Conservation (phyloP, 2,113 vertebrate species). For the Nyctereutes procyonoides region DNA sequence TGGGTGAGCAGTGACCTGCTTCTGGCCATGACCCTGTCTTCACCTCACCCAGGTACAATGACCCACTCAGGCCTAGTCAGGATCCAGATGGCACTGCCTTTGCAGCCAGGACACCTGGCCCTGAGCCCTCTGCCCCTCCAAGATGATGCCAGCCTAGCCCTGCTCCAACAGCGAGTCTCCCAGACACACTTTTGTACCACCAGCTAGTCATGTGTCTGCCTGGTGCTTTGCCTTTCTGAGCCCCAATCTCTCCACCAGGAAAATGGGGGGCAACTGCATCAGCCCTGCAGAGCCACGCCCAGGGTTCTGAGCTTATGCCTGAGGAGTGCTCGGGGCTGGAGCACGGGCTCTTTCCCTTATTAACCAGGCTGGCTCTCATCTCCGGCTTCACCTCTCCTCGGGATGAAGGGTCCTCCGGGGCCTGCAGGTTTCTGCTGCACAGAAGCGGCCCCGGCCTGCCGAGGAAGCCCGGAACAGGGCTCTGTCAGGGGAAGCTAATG, state of each 20-base stretch:
- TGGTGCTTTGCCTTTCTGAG: neutral
- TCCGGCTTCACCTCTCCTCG: neutral
- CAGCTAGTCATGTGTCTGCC: neutral
- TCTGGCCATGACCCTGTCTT: neutral
- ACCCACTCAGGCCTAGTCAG: neutral
- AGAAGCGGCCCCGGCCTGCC: neutral
- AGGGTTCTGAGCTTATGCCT: neutral
- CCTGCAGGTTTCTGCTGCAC: neutral
- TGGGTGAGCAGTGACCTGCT: neutral
- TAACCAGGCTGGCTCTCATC: neutral
- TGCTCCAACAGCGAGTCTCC: neutral
- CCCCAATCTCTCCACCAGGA: neutral
- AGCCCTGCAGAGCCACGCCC: fast-evolving
- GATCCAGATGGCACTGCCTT: neutral
- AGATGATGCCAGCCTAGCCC: fast-evolving
- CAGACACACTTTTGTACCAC: neutral
- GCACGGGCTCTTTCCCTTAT: neutral
- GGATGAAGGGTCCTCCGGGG: neutral
- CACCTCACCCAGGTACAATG: no score
- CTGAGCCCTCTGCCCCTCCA: neutral
- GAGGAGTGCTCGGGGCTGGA: neutral
- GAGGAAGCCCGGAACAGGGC: neutral
- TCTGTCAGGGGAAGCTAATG: neutral
- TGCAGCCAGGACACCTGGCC: neutral
- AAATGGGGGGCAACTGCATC: fast-evolving